phyloP scores from a whole-genome alignment of 1,140 invertebrate species.

The Coboldia fuscipes region DNA sequence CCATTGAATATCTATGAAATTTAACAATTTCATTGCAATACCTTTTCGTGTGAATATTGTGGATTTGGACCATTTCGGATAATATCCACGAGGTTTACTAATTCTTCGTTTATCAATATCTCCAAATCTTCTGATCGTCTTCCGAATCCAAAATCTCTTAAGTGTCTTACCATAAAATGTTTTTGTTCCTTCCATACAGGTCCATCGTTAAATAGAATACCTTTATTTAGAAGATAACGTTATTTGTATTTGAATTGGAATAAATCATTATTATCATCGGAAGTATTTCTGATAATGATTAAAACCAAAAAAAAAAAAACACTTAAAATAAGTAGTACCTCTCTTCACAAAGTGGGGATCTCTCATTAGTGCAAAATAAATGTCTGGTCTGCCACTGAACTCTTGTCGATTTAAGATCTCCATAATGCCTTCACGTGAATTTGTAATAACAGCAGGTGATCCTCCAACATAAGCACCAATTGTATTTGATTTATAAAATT shows the following conservation, averaged over 20 bases:
- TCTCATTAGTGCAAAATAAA: slow-evolving; percentile 6
- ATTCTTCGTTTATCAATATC: slow-evolving; percentile 24
- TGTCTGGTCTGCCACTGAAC: slow-evolving; percentile 20
- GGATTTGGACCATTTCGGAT: slow-evolving; percentile 28
- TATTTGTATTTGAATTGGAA: slow-evolving; percentile 1
- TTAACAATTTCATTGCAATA: slow-evolving; percentile 24
- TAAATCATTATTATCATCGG: neutral
- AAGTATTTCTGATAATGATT: neutral
- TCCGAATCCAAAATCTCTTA: slow-evolving; percentile 51
- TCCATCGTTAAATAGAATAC: slow-evolving; percentile 43
- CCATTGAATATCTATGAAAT: no score
- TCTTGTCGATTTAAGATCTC: slow-evolving; percentile 19
- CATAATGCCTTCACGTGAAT: slow-evolving; percentile 17
- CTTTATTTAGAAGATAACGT: slow-evolving; percentile 19
- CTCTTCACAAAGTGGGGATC: slow-evolving; percentile 12
- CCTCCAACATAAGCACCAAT: slow-evolving; percentile 21
- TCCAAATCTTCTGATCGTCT: slow-evolving; percentile 30
- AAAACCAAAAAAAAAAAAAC: no score
- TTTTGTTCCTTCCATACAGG: slow-evolving; percentile 46
- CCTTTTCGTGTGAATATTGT: slow-evolving; percentile 24
- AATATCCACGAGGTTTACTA: slow-evolving; percentile 28
- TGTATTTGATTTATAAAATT: slow-evolving; percentile 23
- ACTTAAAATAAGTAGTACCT: no score
- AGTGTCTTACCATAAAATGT: slow-evolving; percentile 39
- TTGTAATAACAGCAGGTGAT: slow-evolving; percentile 15